phyloP scores from a whole-genome alignment of 1,140 invertebrate species.

The Meloidogyne hapla region DNA sequence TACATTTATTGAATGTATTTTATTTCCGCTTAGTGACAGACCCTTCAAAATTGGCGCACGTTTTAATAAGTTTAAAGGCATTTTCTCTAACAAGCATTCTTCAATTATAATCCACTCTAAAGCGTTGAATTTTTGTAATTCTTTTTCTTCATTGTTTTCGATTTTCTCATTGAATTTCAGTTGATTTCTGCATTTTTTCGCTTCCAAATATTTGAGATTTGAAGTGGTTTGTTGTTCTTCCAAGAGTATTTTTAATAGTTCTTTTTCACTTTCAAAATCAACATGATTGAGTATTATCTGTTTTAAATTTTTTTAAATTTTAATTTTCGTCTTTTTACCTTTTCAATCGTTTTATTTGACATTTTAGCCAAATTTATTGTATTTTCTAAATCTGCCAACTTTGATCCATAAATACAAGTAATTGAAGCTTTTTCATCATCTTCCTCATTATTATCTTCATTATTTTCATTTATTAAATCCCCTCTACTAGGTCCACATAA shows the following conservation, averaged over 20 bases:
- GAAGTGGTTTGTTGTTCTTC: neutral
- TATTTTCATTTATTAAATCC: neutral
- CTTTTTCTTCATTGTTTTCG: neutral
- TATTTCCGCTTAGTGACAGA: slow-evolving; percentile 36
- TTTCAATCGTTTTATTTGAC: slow-evolving; percentile 33
- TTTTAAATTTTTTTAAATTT: neutral
- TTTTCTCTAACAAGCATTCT: slow-evolving; percentile 33
- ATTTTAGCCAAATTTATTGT: slow-evolving; percentile 25
- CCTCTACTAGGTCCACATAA: slow-evolving; percentile 27
- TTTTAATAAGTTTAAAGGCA: slow-evolving; percentile 31
- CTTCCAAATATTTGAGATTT: slow-evolving; percentile 28
- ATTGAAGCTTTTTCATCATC: slow-evolving; percentile 30
- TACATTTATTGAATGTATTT: slow-evolving; percentile 32
- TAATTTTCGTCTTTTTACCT: slow-evolving; percentile 24
- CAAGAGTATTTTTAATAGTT: neutral
- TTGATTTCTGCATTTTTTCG: slow-evolving; percentile 27
- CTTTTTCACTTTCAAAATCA: slow-evolving; percentile 26
- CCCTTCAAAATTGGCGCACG: slow-evolving; percentile 7
- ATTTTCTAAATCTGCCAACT: slow-evolving; percentile 38
- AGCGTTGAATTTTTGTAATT: neutral
- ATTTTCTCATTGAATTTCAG: neutral
- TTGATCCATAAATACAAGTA: slow-evolving; percentile 52
- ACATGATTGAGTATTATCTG: slow-evolving; percentile 37
- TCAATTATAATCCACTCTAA: slow-evolving; percentile 40
- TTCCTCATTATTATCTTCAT: neutral